phyloP scores from a whole-genome alignment of 2,797 vertebrate genomes.

The Philypnodon macrostomus region DNA sequence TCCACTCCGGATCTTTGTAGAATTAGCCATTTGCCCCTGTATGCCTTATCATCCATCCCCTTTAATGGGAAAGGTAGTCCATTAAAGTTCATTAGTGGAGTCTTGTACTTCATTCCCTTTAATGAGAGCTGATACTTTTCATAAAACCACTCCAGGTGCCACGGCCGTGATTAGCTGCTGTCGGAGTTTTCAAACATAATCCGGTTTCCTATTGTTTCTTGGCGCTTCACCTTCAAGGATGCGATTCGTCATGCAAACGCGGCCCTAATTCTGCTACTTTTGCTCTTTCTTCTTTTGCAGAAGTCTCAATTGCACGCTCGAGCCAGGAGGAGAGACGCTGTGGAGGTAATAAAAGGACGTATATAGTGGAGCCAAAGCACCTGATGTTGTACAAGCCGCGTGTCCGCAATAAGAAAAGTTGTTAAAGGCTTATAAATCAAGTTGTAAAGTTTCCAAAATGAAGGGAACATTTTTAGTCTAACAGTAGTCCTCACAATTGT shows the following conservation, averaged over 20 bases:
- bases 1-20: slow-evolving; percentile 39
- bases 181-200: slow-evolving; percentile 41
- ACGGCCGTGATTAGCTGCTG: slow-evolving; percentile 53
- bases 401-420: slow-evolving; percentile 17
- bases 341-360: slow-evolving; percentile 80
- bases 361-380: slow-evolving; percentile 12
- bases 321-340: slow-evolving; percentile 89
- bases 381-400: slow-evolving; percentile 19
- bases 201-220: slow-evolving; percentile 53
- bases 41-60: slow-evolving; percentile 62
- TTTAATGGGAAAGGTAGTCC: slow-evolving; percentile 69
- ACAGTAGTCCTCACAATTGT: no score
- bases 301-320: slow-evolving; percentile 91
- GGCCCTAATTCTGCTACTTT: slow-evolving; percentile 47
- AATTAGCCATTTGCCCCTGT: slow-evolving; percentile 61
- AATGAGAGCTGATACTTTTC: slow-evolving; percentile 73
- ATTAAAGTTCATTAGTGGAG: slow-evolving; percentile 74
- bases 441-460: slow-evolving; percentile 11
- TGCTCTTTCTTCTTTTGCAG: slow-evolving; percentile 75
- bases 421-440: slow-evolving; percentile 15
- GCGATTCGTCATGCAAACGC: slow-evolving; percentile 59
- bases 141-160: slow-evolving; percentile 69
- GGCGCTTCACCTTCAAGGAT: slow-evolving; percentile 51
- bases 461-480: slow-evolving; percentile 9
- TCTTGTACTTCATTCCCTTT: slow-evolving; percentile 72